Evolutionary conservation across 2,797 vertebrate genomes (phyloP), one percentile per base, ranked within the genome.

Genomic region (Clarias laeviceps): DNA sequence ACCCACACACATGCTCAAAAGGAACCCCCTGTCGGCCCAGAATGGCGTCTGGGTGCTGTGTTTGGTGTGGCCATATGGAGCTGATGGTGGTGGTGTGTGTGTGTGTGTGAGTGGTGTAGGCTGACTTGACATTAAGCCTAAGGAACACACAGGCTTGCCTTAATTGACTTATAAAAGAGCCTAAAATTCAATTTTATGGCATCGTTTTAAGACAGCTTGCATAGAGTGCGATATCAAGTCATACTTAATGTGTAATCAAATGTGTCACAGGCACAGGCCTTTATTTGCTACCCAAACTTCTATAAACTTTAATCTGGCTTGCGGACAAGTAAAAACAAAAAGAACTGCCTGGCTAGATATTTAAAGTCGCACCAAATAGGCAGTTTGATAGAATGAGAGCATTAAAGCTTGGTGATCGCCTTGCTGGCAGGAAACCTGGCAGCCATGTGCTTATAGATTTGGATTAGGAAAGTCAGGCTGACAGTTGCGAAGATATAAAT

Each of bases 81-180:
- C 92, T 88, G 88, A 87, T 89, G 92, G 89, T 87, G 89, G 37
- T 40, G 37, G 45, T 50, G 45, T 50, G 50, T 54, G 50, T 54
- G 50, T 54, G 50, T 54, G 84, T 92, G 87, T 82, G 66, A 88
- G 88, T 83, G 92, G n/a, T 89, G 87, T 88, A 92, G 91, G 84
- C 89, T 89, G 90, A 94, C 92, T 93, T 92, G 92, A 94, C 92
- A 91, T 86, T 84, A 91, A 87, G 88, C 90, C 61, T 89, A 84
- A 84, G 86, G 87, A 92, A 91, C 88, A 92, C 91, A 91, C 88
- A 91, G 72, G 57, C 82, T 87, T 83, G 90, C 88, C 92, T 94
- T 95, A 95, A 94, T 94, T 94, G 93, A 93, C 94, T 95, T 92
- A 88, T 95, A 95, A 94, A 95, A 93, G 86, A 85, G 89, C 91